These are phyloP conservation scores for Megalops cyprinoides DNA, from an alignment of 2,797 vertebrate genomes.

Conservation along the genomic window DNA sequence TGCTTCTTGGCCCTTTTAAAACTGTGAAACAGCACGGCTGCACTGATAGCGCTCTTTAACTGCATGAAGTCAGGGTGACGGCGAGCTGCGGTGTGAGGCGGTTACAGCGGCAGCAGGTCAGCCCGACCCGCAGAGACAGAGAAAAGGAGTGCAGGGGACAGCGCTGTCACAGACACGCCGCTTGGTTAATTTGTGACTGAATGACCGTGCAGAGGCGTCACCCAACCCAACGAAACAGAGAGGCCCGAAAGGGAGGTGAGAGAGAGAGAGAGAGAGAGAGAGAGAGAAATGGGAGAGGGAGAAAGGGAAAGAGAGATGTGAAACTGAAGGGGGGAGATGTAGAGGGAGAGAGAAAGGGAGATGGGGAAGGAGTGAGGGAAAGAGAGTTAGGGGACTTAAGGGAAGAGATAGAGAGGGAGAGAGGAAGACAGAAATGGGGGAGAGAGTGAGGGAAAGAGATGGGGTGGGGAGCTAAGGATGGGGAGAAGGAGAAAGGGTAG, in stretches of 20 bases:
- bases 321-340: conserved; percentile 35
- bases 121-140: background rate
- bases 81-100: no score
- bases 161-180: background rate
- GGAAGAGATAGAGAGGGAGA: background rate
- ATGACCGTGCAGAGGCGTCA: conserved; percentile 64
- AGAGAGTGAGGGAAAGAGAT: conserved; percentile 32
- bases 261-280: conserved; percentile 34
- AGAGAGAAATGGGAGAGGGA: background rate
- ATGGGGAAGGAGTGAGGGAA: background rate
- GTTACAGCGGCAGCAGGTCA: background rate
- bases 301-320: conserved; percentile 42
- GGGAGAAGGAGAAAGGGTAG: background rate
- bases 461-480: conserved; percentile 14
- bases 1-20: background rate
- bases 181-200: background rate
- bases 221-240: conserved; percentile 34
- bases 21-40: no score
- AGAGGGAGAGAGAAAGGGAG: conserved; percentile 20
- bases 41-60: no score
- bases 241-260: conserved; percentile 51
- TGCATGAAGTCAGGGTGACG: no score
- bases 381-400: background rate
- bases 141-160: background rate
- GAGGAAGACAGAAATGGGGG: no score